Percentiles rank a stretch among this genome's conserved stretches.
Evolutionary conservation across 1,140 invertebrate genomes (phyloP).

Genomic region (Carcinoscorpius rotundicauda): DNA sequence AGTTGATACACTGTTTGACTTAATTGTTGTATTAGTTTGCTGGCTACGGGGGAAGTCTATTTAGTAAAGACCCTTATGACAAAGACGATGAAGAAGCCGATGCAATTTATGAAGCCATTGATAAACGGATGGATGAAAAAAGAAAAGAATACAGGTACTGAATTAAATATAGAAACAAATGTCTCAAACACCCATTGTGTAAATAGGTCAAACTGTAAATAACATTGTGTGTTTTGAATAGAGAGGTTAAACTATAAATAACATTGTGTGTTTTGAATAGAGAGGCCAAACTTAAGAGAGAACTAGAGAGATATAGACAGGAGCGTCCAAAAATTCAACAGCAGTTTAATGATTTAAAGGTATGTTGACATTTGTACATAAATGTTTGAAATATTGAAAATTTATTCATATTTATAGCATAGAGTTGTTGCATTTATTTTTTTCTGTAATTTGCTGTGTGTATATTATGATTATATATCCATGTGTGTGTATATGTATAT

Average conservation of each 20-base stretch:
- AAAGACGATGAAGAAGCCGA: slow-evolving; percentile 99
- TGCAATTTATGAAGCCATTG: slow-evolving; percentile 96
- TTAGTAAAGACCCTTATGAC: slow-evolving; percentile 98
- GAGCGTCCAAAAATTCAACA: slow-evolving; percentile 99
- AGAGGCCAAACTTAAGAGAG: slow-evolving; percentile 44
- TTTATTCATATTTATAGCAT: no score
- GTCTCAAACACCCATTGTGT: no score
- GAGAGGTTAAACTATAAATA: no score
- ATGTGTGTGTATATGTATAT: no score
- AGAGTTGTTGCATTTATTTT: no score
- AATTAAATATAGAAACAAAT: no score
- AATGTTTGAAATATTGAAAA: no score
- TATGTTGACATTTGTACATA: slow-evolving; percentile 11
- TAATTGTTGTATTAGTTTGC: slow-evolving; percentile 52
- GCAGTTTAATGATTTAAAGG: slow-evolving; percentile 95
- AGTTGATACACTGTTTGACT: not conserved
- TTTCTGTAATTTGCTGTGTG: no score
- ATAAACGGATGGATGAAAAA: slow-evolving; percentile 98
- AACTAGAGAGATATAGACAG: slow-evolving; percentile 94
- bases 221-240: no score
- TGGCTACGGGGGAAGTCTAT: slow-evolving; percentile 95
- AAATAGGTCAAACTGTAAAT: no score
- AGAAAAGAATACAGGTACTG: slow-evolving; percentile 73
- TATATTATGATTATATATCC: no score
- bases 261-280: slow-evolving; percentile 22